Conservation (phyloP, 2,113 vertebrate species). For the Arenaria interpres region DNA sequence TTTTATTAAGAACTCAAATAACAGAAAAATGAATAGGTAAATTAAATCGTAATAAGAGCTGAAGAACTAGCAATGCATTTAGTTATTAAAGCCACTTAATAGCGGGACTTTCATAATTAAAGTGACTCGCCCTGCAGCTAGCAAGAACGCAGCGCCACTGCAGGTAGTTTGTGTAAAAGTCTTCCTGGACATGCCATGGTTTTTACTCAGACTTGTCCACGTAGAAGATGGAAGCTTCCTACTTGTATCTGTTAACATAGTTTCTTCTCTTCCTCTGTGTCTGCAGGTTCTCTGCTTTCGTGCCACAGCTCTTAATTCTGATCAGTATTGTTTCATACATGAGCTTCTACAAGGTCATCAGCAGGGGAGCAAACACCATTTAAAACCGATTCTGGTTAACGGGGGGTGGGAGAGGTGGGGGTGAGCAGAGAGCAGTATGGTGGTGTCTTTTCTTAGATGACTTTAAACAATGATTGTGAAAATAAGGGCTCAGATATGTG, state of each 20-base stretch:
- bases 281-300: neutral
- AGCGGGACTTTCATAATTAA: conserved; percentile 4
- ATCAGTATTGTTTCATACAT: neutral
- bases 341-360: neutral
- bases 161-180: neutral
- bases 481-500: neutral
- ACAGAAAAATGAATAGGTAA: conserved; percentile 33
- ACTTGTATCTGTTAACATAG: neutral
- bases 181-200: neutral
- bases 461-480: neutral
- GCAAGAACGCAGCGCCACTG: neutral
- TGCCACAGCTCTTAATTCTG: neutral
- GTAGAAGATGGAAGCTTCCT: neutral
- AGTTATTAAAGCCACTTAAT: conserved; percentile 21
- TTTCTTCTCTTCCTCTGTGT: neutral
- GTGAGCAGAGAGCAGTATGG: neutral
- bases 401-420: neutral
- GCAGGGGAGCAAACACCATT: neutral
- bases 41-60: conserved; percentile 8
- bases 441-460: neutral
- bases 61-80: conserved; percentile 32
- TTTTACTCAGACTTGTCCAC: neutral
- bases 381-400: neutral
- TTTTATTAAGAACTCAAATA: conserved; percentile 37
- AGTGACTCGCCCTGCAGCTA: neutral